These are phyloP conservation scores for Lasaia peninsularis DNA, from an alignment of 1,140 invertebrate species.

Conservation along the genomic window DNA sequence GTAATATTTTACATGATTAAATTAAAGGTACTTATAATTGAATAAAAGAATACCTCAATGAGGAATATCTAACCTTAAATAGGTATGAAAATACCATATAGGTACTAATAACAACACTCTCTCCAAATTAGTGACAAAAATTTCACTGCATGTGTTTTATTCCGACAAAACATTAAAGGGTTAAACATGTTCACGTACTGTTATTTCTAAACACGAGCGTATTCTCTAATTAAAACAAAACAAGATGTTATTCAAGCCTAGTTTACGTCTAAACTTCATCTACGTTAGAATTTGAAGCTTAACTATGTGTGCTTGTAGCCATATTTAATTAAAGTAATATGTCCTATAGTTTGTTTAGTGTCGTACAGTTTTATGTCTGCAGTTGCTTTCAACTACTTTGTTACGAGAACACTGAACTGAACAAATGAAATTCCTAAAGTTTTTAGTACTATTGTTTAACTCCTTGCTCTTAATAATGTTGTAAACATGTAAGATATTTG, in stretches of 20 bases:
- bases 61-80: too few relatives aligned
- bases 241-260: neutral
- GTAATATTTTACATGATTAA: too few relatives aligned
- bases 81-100: too few relatives aligned
- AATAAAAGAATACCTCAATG: too few relatives aligned
- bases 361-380: neutral
- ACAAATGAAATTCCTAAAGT: slow-evolving; percentile 6
- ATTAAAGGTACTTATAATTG: too few relatives aligned
- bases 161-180: too few relatives aligned
- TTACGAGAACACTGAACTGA: neutral
- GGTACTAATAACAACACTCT: too few relatives aligned
- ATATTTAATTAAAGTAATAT: neutral
- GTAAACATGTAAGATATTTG: too few relatives aligned
- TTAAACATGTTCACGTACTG: too few relatives aligned
- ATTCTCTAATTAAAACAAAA: neutral
- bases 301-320: neutral
- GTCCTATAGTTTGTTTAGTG: neutral
- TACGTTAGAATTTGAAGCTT: neutral
- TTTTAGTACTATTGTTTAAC: slow-evolving; percentile 1
- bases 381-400: neutral
- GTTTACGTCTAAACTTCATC: neutral
- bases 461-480: neutral
- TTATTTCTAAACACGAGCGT: too few relatives aligned
- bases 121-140: too few relatives aligned
- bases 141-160: too few relatives aligned